Evolutionary conservation across 2,797 vertebrate genomes (phyloP).

Genomic region (Centropyge bicolor): DNA sequence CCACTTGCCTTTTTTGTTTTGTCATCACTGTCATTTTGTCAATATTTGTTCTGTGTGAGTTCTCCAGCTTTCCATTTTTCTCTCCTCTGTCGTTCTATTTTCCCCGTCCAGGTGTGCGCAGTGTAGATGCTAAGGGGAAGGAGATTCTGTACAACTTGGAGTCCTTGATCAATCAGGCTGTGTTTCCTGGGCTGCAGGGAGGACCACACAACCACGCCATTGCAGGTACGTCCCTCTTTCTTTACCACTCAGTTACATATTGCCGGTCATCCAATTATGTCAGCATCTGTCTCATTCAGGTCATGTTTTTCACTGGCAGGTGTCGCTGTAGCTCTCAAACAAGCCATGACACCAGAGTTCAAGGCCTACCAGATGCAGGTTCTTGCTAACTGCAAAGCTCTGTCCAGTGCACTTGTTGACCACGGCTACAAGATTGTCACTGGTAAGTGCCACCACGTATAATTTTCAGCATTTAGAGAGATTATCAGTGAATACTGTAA

Average conservation of each 20-base stretch:
- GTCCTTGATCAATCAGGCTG: constrained; percentile 94
- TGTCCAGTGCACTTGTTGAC: constrained; percentile 83
- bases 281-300: not conserved
- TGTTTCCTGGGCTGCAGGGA: constrained; percentile 98
- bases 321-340: constrained; percentile 93
- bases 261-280: not conserved
- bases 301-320: constrained; percentile 79
- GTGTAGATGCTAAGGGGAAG: constrained; percentile 93
- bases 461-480: not conserved
- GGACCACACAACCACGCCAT: constrained; percentile 99
- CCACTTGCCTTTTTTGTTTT: not conserved
- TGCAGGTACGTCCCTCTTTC: constrained; percentile 85
- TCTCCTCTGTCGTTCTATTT: not conserved
- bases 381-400: constrained; percentile 90
- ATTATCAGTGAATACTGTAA: not conserved
- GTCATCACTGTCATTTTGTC: not conserved
- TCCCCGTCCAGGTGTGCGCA: constrained; percentile 87
- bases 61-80: not conserved
- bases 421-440: constrained; percentile 94
- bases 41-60: not conserved
- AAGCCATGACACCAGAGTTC: constrained; percentile 94
- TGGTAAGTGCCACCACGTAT: constrained; percentile 77
- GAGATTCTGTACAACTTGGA: constrained; percentile 93
- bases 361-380: constrained; percentile 93
- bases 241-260: not conserved